Evolutionary conservation across 1,140 invertebrate species (phyloP).

Genomic region (Ceratina japonica): DNA sequence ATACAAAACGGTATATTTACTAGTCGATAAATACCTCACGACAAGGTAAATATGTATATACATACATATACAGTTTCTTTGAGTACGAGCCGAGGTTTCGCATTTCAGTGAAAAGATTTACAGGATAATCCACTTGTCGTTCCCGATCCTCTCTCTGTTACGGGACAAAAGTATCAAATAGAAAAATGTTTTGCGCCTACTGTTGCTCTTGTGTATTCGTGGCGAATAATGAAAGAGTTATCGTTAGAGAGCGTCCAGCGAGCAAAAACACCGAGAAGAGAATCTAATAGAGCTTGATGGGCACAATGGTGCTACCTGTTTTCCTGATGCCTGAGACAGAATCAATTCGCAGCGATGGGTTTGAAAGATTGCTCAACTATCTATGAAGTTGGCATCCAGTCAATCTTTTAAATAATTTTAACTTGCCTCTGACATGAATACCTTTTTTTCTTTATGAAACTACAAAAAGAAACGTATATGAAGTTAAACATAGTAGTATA

Average conservation of each 20-base stretch:
- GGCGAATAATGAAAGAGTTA: neutral
- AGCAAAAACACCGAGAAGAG: neutral
- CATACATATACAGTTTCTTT: neutral
- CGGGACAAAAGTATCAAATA: constrained; percentile 14
- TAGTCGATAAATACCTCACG: constrained; percentile 15
- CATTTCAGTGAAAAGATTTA: constrained; percentile 40
- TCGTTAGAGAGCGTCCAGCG: neutral
- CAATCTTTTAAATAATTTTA: too few species aligned
- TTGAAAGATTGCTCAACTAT: too few species aligned
- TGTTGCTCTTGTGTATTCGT: constrained; percentile 17
- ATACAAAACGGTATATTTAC: neutral
- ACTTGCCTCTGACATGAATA: too few species aligned
- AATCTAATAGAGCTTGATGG: too few species aligned
- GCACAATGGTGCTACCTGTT: too few species aligned
- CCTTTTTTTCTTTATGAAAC: too few species aligned
- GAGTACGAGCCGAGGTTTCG: neutral
- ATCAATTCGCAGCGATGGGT: too few species aligned
- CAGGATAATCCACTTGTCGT: constrained; percentile 24
- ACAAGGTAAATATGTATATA: constrained; percentile 16
- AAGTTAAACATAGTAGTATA: too few species aligned
- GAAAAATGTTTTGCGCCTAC: neutral
- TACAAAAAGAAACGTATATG: too few species aligned
- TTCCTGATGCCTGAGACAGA: too few species aligned
- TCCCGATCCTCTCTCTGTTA: neutral
- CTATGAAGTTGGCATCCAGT: too few species aligned